Conservation (phyloP, 1,140 invertebrate species). For the Diorhabda sublineata region DNA sequence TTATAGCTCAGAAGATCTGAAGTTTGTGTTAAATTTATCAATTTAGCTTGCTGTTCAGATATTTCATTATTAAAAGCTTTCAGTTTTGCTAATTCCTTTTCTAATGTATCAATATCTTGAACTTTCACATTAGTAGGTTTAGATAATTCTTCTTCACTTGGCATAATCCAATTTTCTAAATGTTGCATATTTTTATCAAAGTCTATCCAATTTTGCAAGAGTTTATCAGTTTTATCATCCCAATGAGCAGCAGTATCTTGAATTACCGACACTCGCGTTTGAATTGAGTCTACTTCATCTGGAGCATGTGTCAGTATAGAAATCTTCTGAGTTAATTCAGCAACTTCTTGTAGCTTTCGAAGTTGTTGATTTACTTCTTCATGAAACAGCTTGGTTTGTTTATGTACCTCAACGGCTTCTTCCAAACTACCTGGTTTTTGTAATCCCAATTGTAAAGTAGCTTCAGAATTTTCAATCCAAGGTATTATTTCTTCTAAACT, state of each 20-base stretch:
- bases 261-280: conserved; percentile 72
- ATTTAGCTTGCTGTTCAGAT: conserved; percentile 73
- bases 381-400: conserved; percentile 64
- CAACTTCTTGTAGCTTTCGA: conserved; percentile 66
- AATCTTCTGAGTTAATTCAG: conserved; percentile 68
- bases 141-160: conserved; percentile 59
- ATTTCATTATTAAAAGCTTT: conserved; percentile 78
- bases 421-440: conserved; percentile 70
- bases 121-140: conserved; percentile 58
- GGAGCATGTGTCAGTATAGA: conserved; percentile 66
- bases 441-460: conserved; percentile 65
- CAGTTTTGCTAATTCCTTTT: conserved; percentile 65
- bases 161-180: conserved; percentile 68
- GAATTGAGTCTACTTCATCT: conserved; percentile 77
- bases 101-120: conserved; percentile 65
- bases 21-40: conserved; percentile 72
- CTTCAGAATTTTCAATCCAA: conserved; percentile 83
- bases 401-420: conserved; percentile 74
- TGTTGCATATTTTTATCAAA: conserved; percentile 70
- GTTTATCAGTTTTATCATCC: conserved; percentile 69
- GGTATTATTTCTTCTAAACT: conserved; percentile 76
- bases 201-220: conserved; percentile 75
- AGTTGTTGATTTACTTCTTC: conserved; percentile 73
- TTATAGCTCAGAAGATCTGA: conserved; percentile 73
- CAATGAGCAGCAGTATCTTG: conserved; percentile 70